Base-by-base conservation (phyloP, 30 jellyfish, hydroid and myxozoan genomes). In the Cassiopea andromeda region DNA sequence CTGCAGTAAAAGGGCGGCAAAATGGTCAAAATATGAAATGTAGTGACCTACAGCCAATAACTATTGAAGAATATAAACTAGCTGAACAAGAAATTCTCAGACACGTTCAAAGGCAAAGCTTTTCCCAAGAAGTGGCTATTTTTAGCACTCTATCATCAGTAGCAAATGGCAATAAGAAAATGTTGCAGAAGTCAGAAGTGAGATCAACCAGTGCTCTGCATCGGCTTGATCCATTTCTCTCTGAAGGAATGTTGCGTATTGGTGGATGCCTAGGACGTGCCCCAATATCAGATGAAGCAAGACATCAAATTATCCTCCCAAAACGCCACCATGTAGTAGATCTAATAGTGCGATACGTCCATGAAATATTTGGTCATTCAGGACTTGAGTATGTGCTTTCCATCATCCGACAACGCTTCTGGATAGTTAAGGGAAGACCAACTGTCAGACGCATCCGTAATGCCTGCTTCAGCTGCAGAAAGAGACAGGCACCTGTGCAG, bases 331-430 rank as follows among this genome's bases (percentile, higher is more conserved):
- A 85, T 64, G 82, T 85, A 16, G 44, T 44, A n/a, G 72, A 85
- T 64, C 88, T 85, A 61, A 60, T 85, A 61, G 76, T 85, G 19
- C 38, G 73, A 49, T 80, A 85, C 67, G 58, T 46, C 66, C 93
- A 85, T 85, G 70, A 46, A 12, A 57, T 12, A 19, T 46, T 46
- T 43, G 85, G 90, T 14, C 90, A 77, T 57, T 60, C 70, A 27
- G 95, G 95, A 9, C 7, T 27, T 44, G 85, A 84, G 73, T 59
- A 85, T 19, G 88, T 85, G 54, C 87, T 76, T 3, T 75, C 93
- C 15, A 48, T 78, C 72, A 72, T 88, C 74, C 68, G 95, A 54
- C 74, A 78, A 54, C 19, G 73, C 38, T 88, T 66, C 45, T 88
- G 95, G 91, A 71, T 78, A 44, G 71, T 88, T 4, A 49, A 88